Evolutionary conservation across 1,140 invertebrate species (phyloP).

Genomic region (Lepidostoma basale): DNA sequence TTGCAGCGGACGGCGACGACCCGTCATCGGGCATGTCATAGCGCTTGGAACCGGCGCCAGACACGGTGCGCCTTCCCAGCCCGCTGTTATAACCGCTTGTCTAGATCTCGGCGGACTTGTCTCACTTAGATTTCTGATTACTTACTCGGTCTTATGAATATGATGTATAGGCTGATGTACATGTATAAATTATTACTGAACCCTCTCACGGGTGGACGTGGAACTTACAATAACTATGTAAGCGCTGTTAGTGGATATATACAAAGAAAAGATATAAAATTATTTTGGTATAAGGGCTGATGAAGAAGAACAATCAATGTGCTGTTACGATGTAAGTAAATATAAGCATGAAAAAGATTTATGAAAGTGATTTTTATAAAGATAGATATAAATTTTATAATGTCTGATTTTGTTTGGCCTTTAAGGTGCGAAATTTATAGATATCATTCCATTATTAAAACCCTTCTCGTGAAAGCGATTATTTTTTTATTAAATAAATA

Average conservation of each 20-base stretch:
- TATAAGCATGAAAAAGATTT: slow-evolving; percentile 45
- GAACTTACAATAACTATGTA: slow-evolving; percentile 43
- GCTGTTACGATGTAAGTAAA: slow-evolving; percentile 44
- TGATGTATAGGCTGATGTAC: slow-evolving; percentile 44
- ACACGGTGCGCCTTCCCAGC: slow-evolving; percentile 40
- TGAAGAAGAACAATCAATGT: slow-evolving; percentile 45
- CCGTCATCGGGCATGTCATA: slow-evolving; percentile 60
- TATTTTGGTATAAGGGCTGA: slow-evolving; percentile 45
- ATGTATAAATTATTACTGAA: slow-evolving; percentile 32
- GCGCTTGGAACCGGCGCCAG: slow-evolving; percentile 47
- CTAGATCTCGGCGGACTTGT: slow-evolving; percentile 44
- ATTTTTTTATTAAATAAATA: slow-evolving; percentile 48
- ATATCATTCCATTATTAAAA: slow-evolving; percentile 47
- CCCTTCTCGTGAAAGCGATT: slow-evolving; percentile 46
- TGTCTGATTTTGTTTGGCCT: slow-evolving; percentile 46
- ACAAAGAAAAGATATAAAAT: slow-evolving; percentile 41
- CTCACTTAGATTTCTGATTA: slow-evolving; percentile 38
- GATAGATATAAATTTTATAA: slow-evolving; percentile 48
- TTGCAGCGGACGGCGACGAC: slow-evolving; percentile 51
- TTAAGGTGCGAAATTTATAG: slow-evolving; percentile 47
- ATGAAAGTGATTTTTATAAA: slow-evolving; percentile 47
- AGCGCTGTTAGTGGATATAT: slow-evolving; percentile 41
- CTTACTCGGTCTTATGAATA: slow-evolving; percentile 46
- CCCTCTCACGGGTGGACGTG: slow-evolving; percentile 9
- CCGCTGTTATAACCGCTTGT: slow-evolving; percentile 45